Percentiles rank a stretch among this genome's conserved stretches.
Conservation (phyloP, 2,888 invertebrate genomes). For the Caenorhabditis afra region DNA sequence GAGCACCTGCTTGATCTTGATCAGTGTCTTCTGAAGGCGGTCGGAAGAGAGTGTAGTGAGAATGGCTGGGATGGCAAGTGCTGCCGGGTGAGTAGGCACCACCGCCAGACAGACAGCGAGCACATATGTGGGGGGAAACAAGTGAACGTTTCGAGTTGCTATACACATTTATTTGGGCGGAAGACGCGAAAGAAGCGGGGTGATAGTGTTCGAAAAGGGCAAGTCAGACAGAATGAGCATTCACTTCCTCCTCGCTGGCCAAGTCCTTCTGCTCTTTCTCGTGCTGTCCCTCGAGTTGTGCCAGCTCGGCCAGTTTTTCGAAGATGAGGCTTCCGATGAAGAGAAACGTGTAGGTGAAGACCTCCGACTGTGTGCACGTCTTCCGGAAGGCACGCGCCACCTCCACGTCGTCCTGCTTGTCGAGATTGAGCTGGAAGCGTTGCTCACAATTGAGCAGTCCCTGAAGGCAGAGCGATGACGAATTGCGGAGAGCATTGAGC, state of each 20-base stretch:
- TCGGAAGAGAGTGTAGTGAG: too few relatives aligned
- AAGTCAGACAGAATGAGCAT: not conserved
- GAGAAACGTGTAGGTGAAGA: not conserved
- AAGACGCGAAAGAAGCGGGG: too few relatives aligned
- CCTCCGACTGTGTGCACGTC: slow-evolving; percentile 10
- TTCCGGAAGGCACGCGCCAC: not conserved
- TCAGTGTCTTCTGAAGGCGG: too few relatives aligned
- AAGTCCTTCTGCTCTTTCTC: not conserved
- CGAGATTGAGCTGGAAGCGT: not conserved
- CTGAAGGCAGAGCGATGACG: slow-evolving; percentile 20
- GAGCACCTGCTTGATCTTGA: too few relatives aligned
- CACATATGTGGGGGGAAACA: too few relatives aligned
- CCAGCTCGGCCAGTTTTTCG: slow-evolving; percentile 8
- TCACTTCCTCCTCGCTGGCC: not conserved
- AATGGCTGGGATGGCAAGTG: too few relatives aligned
- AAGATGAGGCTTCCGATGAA: slow-evolving; percentile 11
- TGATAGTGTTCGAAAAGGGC: not conserved
- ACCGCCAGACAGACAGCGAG: too few relatives aligned
- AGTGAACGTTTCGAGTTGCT: too few relatives aligned
- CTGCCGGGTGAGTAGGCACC: too few relatives aligned
- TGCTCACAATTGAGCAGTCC: slow-evolving; percentile 7
- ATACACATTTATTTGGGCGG: too few relatives aligned
- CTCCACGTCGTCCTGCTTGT: not conserved
- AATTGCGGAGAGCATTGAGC: not conserved
- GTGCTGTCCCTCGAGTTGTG: slow-evolving; percentile 2